Conservation (phyloP, 2,888 invertebrate genomes). For the Pollenia amentaria region DNA sequence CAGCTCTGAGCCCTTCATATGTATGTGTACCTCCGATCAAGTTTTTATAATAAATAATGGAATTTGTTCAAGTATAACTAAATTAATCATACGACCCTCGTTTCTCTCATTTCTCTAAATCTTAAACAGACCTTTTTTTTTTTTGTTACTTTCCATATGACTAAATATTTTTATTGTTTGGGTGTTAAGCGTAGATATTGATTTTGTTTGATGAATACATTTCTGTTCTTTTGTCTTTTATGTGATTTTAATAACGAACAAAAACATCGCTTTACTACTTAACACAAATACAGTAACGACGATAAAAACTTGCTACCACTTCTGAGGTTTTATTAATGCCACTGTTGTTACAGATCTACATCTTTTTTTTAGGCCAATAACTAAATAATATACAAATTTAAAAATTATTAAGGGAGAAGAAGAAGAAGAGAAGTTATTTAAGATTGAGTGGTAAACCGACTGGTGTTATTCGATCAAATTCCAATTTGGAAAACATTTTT, state of each 20-base stretch:
- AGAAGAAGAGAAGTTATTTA: conserved; percentile 45
- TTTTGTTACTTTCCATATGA: conserved; percentile 24
- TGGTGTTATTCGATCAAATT: conserved; percentile 69
- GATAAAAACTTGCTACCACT: conserved; percentile 21
- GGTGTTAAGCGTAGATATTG: conserved; percentile 25
- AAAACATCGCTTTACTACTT: conserved; percentile 45
- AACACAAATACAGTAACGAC: not conserved
- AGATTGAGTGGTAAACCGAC: conserved; percentile 44
- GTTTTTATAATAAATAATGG: too few species aligned
- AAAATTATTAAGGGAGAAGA: not conserved
- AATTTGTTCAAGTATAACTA: too few species aligned
- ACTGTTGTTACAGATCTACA: conserved; percentile 43
- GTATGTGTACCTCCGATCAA: too few species aligned
- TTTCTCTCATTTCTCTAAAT: not conserved
- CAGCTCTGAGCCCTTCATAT: too few species aligned
- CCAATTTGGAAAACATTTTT: conserved; percentile 45
- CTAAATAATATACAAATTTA: not conserved
- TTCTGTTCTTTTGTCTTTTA: conserved; percentile 4
- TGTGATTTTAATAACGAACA: conserved; percentile 54
- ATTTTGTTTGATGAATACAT: conserved; percentile 45
- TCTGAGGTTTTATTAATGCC: conserved; percentile 27
- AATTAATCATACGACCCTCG: conserved; percentile 4
- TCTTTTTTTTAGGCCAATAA: conserved; percentile 17
- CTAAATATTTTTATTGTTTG: conserved; percentile 35
- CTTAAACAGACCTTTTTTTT: not conserved